Evolutionary conservation across 2,113 vertebrate genomes (phyloP).

Genomic region (Cyphomyrus plagiostoma): DNA sequence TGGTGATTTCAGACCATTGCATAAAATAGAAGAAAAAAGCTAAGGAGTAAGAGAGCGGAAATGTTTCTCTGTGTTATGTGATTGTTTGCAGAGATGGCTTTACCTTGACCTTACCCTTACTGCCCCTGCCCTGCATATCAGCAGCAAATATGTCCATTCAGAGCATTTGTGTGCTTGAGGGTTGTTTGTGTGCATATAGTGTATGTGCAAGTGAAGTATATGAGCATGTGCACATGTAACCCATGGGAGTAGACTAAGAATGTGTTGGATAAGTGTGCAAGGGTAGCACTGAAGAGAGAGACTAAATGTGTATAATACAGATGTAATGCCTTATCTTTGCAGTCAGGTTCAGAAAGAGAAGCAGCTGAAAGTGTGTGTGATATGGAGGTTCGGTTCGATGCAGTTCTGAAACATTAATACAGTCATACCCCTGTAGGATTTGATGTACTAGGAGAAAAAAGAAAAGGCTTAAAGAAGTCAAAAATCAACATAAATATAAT

Average conservation of each 20-base stretch:
- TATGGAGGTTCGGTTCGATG: neutral
- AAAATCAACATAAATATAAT: neutral
- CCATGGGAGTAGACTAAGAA: neutral
- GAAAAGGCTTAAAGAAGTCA: neutral
- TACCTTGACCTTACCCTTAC: neutral
- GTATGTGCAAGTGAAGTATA: neutral
- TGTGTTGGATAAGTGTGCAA: neutral
- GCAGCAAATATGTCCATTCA: neutral
- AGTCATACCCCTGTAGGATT: neutral
- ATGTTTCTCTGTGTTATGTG: conserved; percentile 20
- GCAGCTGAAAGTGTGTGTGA: neutral
- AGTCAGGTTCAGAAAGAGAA: neutral
- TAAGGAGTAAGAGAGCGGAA: neutral
- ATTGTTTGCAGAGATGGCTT: conserved; percentile 16
- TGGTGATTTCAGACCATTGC: neutral
- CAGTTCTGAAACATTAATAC: neutral
- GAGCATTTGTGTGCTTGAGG: neutral
- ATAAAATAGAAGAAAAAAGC: neutral
- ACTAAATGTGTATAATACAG: neutral
- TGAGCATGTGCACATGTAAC: neutral
- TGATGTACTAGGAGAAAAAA: neutral
- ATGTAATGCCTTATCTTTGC: neutral
- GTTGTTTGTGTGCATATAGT: neutral
- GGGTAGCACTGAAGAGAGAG: neutral
- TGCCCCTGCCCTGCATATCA: neutral